phyloP scores from a whole-genome alignment of 2,113 vertebrate genomes.

The Globicephala melas region DNA sequence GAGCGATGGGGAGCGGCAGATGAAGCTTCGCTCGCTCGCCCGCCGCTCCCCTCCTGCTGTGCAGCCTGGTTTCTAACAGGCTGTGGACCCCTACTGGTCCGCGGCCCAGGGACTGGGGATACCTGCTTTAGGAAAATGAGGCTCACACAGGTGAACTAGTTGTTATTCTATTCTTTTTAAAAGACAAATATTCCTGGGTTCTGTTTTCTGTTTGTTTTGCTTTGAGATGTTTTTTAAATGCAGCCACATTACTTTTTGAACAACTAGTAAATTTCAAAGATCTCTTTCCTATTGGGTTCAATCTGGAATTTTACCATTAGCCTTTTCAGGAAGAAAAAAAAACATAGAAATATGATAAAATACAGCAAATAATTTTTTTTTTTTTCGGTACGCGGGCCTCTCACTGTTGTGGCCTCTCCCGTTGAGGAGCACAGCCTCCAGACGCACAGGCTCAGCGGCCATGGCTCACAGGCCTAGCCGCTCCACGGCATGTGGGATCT shows the following conservation, averaged over 20 bases:
- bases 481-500: too few species aligned
- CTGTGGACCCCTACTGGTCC: too few species aligned
- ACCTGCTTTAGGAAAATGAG: background rate
- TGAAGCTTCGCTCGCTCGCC: too few species aligned
- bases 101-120: too few species aligned
- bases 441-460: too few species aligned
- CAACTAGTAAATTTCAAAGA: background rate
- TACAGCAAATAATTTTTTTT: background rate
- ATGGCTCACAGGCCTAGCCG: too few species aligned
- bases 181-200: background rate
- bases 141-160: background rate
- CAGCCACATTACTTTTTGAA: background rate
- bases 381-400: too few species aligned
- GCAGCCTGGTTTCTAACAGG: too few species aligned
- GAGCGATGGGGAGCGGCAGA: too few species aligned
- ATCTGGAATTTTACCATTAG: background rate
- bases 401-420: too few species aligned
- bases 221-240: constrained; percentile 4
- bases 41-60: too few species aligned
- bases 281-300: background rate
- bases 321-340: background rate
- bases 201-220: background rate
- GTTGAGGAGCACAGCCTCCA: too few species aligned
- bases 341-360: background rate
- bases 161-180: background rate